A percentile compares a stretch with the other conserved stretches of the same genome.
Evolutionary conservation across 2,113 vertebrate genomes (phyloP).

Genomic region (Bagarius yarrelli): DNA sequence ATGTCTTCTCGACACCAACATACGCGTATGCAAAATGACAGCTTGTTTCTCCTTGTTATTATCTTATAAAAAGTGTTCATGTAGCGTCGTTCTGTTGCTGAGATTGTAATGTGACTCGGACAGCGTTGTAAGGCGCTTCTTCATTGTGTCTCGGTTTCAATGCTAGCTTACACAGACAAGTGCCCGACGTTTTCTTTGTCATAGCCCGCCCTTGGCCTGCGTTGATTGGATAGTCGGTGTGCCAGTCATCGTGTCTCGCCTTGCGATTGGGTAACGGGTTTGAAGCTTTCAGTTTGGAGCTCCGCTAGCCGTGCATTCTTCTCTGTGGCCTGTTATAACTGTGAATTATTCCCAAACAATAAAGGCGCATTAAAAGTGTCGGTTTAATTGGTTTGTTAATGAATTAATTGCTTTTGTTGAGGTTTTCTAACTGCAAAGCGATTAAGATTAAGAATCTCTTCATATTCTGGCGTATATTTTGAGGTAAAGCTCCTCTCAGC

Average conservation of each 20-base stretch:
- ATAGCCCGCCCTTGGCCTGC: conserved; percentile 59
- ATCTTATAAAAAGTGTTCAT: background rate
- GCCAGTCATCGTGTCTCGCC: conserved; percentile 51
- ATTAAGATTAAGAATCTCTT: conserved; percentile 11
- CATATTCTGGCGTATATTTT: conserved; percentile 43
- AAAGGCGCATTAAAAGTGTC: conserved; percentile 2
- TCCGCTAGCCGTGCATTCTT: conserved; percentile 60
- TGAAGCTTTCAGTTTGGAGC: conserved; percentile 65
- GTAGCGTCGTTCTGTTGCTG: background rate
- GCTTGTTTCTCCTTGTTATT: background rate
- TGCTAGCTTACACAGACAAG: conserved; percentile 63
- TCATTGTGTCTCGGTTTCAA: conserved; percentile 58
- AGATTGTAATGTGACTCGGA: conserved; percentile 9
- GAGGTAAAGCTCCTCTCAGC: conserved; percentile 7
- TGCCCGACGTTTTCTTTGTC: conserved; percentile 60
- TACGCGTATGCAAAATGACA: conserved; percentile 57
- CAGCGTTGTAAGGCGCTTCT: conserved; percentile 45
- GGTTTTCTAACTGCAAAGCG: background rate
- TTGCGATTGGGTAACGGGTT: conserved; percentile 65
- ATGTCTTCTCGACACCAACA: conserved; percentile 58
- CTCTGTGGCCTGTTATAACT: conserved; percentile 64
- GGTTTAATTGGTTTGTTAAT: background rate
- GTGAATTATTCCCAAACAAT: conserved; percentile 31
- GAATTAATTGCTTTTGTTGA: background rate
- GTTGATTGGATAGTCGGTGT: conserved; percentile 56